Conservation (phyloP, 1,140 invertebrate genomes). For the Eumaeus atala region DNA sequence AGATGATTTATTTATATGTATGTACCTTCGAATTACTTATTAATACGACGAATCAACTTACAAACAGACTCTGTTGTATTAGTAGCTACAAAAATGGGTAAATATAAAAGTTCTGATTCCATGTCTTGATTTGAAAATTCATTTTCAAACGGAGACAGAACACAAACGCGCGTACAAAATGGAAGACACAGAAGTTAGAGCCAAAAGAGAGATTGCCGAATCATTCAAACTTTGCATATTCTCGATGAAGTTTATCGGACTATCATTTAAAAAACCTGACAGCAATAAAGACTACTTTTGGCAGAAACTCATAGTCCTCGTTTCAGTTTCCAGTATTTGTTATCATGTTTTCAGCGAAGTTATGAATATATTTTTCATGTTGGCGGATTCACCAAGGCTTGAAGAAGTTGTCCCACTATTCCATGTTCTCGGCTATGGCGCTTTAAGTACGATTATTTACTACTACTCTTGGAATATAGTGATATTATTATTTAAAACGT, state of each 20-base stretch:
- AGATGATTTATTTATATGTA: no score
- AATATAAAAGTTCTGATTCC: no score
- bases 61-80: no score
- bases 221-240: conserved; percentile 43
- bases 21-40: no score
- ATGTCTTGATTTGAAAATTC: no score
- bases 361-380: conserved; percentile 47
- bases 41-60: no score
- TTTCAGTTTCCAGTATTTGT: conserved; percentile 46
- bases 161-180: conserved; percentile 23
- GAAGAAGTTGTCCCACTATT: conserved; percentile 63
- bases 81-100: no score
- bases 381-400: conserved; percentile 52
- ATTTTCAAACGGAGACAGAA: no score
- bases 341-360: conserved; percentile 64
- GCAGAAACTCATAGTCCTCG: conserved; percentile 45
- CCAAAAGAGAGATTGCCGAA: conserved; percentile 49
- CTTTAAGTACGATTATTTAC: conserved; percentile 38
- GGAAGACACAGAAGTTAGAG: conserved; percentile 33
- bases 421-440: conserved; percentile 60
- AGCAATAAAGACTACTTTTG: conserved; percentile 25
- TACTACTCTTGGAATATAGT: no score
- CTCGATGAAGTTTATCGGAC: conserved; percentile 49
- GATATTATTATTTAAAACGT: no score
- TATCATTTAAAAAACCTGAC: conserved; percentile 41